Evolutionary conservation across 1,140 invertebrate genomes (phyloP).

Genomic region (Choristoneura fumiferana): DNA sequence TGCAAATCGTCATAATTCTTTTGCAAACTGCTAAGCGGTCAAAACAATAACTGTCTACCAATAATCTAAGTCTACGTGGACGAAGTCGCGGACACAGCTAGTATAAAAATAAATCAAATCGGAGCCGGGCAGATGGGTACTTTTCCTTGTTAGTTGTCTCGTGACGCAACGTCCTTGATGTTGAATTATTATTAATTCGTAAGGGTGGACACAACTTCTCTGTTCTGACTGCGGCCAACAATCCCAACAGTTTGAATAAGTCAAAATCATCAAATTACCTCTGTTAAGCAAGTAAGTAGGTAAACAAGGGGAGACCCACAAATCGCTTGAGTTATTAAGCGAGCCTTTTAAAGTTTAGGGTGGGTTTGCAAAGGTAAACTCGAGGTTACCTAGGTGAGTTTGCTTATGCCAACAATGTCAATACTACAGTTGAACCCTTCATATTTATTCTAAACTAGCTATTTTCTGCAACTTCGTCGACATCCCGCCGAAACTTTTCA

Average conservation of each 20-base stretch:
- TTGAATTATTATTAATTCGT: constrained; percentile 31
- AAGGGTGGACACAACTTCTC: constrained; percentile 23
- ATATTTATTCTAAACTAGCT: neutral
- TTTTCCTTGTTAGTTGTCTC: no score
- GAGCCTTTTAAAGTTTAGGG: constrained; percentile 71
- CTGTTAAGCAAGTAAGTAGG: constrained; percentile 63
- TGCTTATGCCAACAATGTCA: constrained; percentile 61
- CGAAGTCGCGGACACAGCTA: no score
- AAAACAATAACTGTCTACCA: no score
- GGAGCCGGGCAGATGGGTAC: no score
- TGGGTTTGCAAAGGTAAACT: constrained; percentile 66
- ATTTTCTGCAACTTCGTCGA: neutral
- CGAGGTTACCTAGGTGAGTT: constrained; percentile 60
- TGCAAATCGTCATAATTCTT: no score
- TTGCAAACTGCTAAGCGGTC: no score
- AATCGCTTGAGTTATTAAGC: constrained; percentile 73
- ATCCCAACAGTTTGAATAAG: constrained; percentile 61
- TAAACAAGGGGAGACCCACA: constrained; percentile 68
- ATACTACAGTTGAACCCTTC: constrained; percentile 35
- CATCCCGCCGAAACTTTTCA: neutral
- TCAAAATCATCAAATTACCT: constrained; percentile 76
- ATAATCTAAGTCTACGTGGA: no score
- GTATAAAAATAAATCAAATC: no score
- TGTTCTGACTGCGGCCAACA: constrained; percentile 31
- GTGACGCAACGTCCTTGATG: no score